Conservation (phyloP, 2,113 vertebrate species). For the Xenus cinereus region DNA sequence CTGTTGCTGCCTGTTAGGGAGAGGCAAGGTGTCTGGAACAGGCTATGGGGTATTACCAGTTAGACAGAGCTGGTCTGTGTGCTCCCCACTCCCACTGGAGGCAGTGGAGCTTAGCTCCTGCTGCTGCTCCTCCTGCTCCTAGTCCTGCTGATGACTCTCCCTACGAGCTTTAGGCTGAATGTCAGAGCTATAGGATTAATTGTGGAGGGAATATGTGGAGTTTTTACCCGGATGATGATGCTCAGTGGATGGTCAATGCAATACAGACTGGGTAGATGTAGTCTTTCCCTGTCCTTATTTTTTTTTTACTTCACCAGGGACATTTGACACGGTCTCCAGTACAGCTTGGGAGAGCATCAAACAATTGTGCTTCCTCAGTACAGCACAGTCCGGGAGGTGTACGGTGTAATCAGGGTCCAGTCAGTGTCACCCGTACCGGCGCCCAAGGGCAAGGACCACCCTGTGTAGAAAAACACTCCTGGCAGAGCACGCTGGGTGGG, state of each 20-base stretch:
- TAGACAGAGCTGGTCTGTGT: fast-evolving
- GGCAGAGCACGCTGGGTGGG: fast-evolving
- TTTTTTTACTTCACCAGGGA: background rate
- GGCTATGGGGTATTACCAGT: fast-evolving
- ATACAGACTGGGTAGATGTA: no score
- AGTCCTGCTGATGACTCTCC: background rate
- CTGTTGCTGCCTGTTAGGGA: background rate
- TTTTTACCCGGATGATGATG: background rate
- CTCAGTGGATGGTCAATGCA: no score
- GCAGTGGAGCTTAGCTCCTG: background rate
- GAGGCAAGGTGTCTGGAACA: background rate
- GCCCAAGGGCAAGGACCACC: background rate
- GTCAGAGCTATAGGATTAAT: background rate
- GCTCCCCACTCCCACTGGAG: background rate
- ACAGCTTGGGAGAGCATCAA: background rate
- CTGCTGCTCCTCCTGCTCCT: background rate
- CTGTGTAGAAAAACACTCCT: fast-evolving
- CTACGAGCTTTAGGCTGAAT: background rate
- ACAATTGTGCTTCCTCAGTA: background rate
- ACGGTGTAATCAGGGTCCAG: background rate
- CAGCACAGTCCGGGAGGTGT: background rate
- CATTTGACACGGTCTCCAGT: background rate
- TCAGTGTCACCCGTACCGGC: background rate
- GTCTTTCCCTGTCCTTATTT: background rate
- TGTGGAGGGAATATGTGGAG: background rate